These are phyloP conservation scores for Gerris buenoi DNA, from an alignment of 1,140 invertebrate species.

Conservation along the genomic window DNA sequence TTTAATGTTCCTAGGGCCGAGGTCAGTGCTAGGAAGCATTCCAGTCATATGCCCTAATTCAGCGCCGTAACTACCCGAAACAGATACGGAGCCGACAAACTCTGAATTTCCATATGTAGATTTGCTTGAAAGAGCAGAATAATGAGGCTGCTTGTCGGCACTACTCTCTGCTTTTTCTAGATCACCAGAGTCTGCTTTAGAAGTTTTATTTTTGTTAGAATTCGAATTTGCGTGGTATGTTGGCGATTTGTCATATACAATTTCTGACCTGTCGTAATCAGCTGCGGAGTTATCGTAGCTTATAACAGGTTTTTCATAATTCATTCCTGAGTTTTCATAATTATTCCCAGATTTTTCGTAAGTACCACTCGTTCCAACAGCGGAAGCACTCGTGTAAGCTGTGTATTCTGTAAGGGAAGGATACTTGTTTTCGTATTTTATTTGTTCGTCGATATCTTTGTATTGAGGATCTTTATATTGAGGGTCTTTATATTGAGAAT, in stretches of 20 bases:
- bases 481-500: too few relatives aligned
- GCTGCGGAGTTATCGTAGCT: background rate
- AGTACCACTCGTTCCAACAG: conserved; percentile 16
- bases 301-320: background rate
- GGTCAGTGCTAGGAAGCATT: conserved; percentile 31
- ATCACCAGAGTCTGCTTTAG: background rate
- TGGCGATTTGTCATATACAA: background rate
- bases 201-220: background rate
- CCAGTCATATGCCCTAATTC: conserved; percentile 18
- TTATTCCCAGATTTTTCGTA: background rate
- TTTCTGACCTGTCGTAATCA: background rate
- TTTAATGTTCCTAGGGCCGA: conserved; percentile 34
- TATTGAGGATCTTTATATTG: conserved; percentile 10
- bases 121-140: conserved; percentile 15
- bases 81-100: conserved; percentile 14
- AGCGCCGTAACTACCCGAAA: conserved; percentile 18
- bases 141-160: conserved; percentile 19
- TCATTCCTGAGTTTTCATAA: background rate
- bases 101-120: conserved; percentile 12
- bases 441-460: background rate
- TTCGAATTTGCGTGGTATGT: background rate
- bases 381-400: conserved; percentile 18
- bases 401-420: conserved; percentile 16
- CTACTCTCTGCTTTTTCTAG: conserved; percentile 15
- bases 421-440: background rate